Percentiles rank a stretch among this genome's conserved stretches.
phyloP scores from a whole-genome alignment of 2,888 invertebrate genomes.

The Alviniconcha strummeri region DNA sequence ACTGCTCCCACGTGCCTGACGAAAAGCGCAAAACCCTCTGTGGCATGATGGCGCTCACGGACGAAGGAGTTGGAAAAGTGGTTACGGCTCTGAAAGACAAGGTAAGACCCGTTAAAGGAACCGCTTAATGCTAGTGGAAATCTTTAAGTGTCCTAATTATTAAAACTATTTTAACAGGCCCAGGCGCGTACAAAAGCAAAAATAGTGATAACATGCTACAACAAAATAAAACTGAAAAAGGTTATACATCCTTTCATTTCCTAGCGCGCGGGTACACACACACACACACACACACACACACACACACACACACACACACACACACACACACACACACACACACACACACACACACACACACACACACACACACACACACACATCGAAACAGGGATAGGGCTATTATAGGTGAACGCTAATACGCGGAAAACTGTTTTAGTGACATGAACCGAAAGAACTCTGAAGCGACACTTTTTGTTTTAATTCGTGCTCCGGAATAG shows the following conservation, averaged over 20 bases:
- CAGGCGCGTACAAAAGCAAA: no score
- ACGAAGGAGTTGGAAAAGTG: slow-evolving; percentile 87
- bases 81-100: slow-evolving; percentile 80
- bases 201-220: no score
- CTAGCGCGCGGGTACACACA: neutral
- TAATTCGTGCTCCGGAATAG: no score
- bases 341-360: slow-evolving; percentile 7
- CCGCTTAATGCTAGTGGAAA: no score
- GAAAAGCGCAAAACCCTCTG: neutral
- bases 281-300: slow-evolving; percentile 4
- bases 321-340: slow-evolving; percentile 14
- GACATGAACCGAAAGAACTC: no score
- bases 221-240: no score
- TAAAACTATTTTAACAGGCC: no score
- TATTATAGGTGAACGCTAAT: no score
- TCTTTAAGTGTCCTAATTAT: no score
- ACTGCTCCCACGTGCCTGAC: slow-evolving; percentile 21
- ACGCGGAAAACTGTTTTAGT: no score
- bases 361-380: slow-evolving; percentile 13
- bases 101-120: slow-evolving; percentile 41
- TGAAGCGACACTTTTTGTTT: no score
- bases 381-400: neutral
- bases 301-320: slow-evolving; percentile 1
- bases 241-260: no score
- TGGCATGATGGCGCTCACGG: slow-evolving; percentile 83